Evolutionary conservation across 2,797 vertebrate genomes (phyloP).

Genomic region (Potorous gilbertii): DNA sequence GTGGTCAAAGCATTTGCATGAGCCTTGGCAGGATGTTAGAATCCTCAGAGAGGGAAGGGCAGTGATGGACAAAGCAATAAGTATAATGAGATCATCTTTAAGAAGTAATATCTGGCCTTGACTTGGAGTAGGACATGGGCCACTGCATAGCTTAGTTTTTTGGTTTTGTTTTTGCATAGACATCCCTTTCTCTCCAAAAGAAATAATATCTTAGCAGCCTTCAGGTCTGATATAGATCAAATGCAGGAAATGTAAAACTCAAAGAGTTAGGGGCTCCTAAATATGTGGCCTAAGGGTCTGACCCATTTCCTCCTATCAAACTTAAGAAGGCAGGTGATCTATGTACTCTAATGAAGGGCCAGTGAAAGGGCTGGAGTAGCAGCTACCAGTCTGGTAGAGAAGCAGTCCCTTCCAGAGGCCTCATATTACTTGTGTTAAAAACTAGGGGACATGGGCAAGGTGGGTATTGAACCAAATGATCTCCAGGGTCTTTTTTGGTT

Average conservation of each 20-base stretch:
- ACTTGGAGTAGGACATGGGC: background rate
- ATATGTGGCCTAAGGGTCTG: background rate
- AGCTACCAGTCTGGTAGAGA: background rate
- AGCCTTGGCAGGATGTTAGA: background rate
- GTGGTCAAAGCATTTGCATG: background rate
- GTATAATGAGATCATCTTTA: background rate
- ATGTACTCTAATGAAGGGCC: background rate
- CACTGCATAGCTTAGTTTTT: background rate
- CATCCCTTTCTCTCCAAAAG: background rate
- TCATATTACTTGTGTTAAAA: background rate
- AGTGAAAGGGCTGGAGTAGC: background rate
- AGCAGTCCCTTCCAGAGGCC: background rate
- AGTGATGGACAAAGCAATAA: background rate
- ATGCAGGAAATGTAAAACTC: background rate
- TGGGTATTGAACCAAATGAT: background rate
- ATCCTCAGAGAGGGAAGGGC: constrained; percentile 10
- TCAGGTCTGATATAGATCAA: background rate
- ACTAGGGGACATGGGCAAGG: background rate
- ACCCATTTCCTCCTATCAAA: accelerated
- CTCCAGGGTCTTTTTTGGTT: background rate
- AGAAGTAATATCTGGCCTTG: background rate
- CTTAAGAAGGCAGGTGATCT: background rate
- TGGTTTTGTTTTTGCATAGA: background rate
- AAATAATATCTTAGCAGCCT: too few species aligned
- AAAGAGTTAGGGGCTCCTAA: background rate